These are phyloP conservation scores for Gnathonemus echidnorhynchus DNA, from an alignment of 2,113 vertebrate species.

Conservation along the genomic window DNA sequence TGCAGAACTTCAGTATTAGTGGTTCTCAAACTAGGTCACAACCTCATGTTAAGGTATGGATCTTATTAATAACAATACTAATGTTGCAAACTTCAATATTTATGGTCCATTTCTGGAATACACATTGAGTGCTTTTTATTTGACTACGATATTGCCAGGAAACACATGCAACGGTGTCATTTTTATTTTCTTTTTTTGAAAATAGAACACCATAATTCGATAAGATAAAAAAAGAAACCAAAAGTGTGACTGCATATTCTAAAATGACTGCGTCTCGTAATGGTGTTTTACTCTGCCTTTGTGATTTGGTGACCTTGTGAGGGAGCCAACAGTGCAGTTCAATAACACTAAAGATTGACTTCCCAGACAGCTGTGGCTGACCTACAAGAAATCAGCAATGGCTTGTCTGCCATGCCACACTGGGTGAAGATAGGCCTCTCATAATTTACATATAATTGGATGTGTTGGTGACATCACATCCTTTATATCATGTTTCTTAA, in stretches of 20 bases:
- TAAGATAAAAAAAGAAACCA: not conserved
- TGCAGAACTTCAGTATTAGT: not conserved
- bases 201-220: not conserved
- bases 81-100: not conserved
- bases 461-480: not conserved
- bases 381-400: not conserved
- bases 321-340: not conserved
- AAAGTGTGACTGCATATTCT: not conserved
- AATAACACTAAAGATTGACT: not conserved
- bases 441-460: not conserved
- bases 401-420: not conserved
- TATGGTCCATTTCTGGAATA: not conserved
- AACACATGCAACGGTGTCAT: not conserved
- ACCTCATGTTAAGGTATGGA: not conserved
- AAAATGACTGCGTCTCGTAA: not conserved
- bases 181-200: not conserved
- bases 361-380: not conserved
- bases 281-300: not conserved
- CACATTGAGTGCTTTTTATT: not conserved
- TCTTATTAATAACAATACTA: not conserved
- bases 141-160: not conserved
- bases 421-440: not conserved
- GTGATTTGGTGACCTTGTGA: not conserved
- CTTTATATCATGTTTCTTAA: not conserved
- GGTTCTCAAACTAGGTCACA: constrained; percentile 5